Evolutionary conservation across 2,888 invertebrate genomes (phyloP), one percentile per base, ranked within the genome.

Genomic region (Osmoderma eremita): DNA sequence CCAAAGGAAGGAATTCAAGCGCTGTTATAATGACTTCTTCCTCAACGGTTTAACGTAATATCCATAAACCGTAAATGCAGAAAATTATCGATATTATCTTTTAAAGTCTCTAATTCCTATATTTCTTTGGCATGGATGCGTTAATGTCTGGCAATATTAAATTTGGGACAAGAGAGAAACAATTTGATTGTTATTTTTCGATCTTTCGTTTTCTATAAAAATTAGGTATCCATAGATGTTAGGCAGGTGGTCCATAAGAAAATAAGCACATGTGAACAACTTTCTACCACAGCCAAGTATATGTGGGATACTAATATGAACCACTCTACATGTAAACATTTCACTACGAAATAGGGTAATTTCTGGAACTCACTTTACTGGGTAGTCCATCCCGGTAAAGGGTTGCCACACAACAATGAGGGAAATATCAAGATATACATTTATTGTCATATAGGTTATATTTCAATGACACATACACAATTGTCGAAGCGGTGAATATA

Each of bases 381-480:
- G 15, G 41, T 20, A 22, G n/a, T 45, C 18, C 17, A 58, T 30
- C 45, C 17, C 24, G 30, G 45, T 24, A 58, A 58, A 58, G 58
- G 58, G 58, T 58, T 58, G 24, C 45, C 30, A 45, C 30, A 30
- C 58, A 58, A 58, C 58, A 58, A 58, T 45, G 20, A 24, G 17
- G 17, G 24, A 58, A 58, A 42, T 58, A 58, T 58, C 58, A 58
- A 42, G 58, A 58, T 58, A 58, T 58, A 58, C 24, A 58, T 58
- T 24, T 58, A 58, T 58, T 58, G 58, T 58, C 56, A 45, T 56
- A 49, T 58, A 51, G 63, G 63, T 56, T 65, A 49, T 58, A 65
- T 65, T 65, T 65, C 58, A 65, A 39, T 65, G 65, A 65, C 65
- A 65, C 22, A 49, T 65, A 20, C 38, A 65, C 50, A 49, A 63